Evolutionary conservation across 2,888 invertebrate genomes (phyloP).

Genomic region (Papilio demoleus): DNA sequence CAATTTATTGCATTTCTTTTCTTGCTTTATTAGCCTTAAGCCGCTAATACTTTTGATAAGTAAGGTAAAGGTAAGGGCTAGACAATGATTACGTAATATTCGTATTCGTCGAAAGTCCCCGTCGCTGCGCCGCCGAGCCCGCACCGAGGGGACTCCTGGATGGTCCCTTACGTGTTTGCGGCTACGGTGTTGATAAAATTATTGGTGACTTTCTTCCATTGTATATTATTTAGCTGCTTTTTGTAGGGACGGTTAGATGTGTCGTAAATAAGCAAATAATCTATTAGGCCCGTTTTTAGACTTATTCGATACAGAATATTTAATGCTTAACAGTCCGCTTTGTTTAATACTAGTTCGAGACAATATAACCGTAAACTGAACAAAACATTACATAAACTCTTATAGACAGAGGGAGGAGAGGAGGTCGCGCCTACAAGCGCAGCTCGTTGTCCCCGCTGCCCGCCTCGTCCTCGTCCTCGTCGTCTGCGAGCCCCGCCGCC

Average conservation of each 20-base stretch:
- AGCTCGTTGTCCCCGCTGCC: slow-evolving; percentile 87
- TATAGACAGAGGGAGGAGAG: too few relatives aligned
- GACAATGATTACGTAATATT: too few relatives aligned
- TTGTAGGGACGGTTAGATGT: slow-evolving; percentile 27
- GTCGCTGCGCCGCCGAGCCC: too few relatives aligned
- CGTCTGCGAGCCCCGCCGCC: slow-evolving; percentile 86
- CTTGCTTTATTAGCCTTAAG: too few relatives aligned
- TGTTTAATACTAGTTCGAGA: not conserved
- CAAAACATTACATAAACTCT: slow-evolving; percentile 3
- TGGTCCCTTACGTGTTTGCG: not conserved
- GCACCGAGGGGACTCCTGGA: too few relatives aligned
- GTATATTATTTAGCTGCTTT: too few relatives aligned
- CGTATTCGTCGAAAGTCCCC: too few relatives aligned
- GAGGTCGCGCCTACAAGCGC: slow-evolving; percentile 50
- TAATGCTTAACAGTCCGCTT: not conserved
- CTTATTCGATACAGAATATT: not conserved
- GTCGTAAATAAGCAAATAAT: slow-evolving; percentile 1
- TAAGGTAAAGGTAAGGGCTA: too few relatives aligned
- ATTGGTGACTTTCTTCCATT: too few relatives aligned
- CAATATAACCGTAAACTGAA: slow-evolving; percentile 9
- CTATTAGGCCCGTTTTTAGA: slow-evolving; percentile 35
- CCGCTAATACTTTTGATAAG: too few relatives aligned
- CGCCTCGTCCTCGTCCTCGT: slow-evolving; percentile 91
- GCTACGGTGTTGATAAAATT: too few relatives aligned
- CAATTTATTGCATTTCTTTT: not conserved